Evolutionary conservation across 1,140 invertebrate genomes (phyloP).

Genomic region (Zophobas atratus): DNA sequence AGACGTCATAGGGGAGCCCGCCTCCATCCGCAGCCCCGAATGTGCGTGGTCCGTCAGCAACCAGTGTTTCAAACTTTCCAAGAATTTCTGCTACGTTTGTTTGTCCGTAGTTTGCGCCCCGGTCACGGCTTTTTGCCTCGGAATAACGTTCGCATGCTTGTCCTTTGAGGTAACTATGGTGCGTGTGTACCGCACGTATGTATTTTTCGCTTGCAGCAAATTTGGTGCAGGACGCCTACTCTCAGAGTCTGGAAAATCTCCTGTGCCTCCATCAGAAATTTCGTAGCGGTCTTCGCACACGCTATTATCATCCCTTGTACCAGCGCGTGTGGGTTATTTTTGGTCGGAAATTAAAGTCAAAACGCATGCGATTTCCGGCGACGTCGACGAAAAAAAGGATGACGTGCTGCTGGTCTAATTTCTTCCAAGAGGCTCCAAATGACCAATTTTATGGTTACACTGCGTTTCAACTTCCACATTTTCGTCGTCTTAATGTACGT

Average conservation of each 20-base stretch:
- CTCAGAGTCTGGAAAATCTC: conserved; percentile 79
- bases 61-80: conserved; percentile 78
- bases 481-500: background rate
- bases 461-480: background rate
- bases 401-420: conserved; percentile 68
- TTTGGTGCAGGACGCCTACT: conserved; percentile 80
- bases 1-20: conserved; percentile 85
- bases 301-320: conserved; percentile 76
- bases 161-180: conserved; percentile 77
- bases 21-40: conserved; percentile 80
- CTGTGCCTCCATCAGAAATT: conserved; percentile 74
- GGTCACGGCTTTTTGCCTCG: conserved; percentile 78
- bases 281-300: conserved; percentile 73
- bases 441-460: conserved; percentile 37
- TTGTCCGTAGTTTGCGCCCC: conserved; percentile 79
- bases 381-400: conserved; percentile 65
- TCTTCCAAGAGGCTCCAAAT: conserved; percentile 39
- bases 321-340: conserved; percentile 75
- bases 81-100: conserved; percentile 80
- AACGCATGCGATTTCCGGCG: conserved; percentile 70
- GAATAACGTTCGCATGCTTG: conserved; percentile 81
- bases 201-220: conserved; percentile 73
- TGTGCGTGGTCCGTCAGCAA: conserved; percentile 83
- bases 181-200: conserved; percentile 31
- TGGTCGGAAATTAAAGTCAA: conserved; percentile 77